Evolutionary conservation across 2,888 invertebrate species (phyloP), one percentile per base, ranked within the genome.

Genomic region (Eledona agricola): DNA sequence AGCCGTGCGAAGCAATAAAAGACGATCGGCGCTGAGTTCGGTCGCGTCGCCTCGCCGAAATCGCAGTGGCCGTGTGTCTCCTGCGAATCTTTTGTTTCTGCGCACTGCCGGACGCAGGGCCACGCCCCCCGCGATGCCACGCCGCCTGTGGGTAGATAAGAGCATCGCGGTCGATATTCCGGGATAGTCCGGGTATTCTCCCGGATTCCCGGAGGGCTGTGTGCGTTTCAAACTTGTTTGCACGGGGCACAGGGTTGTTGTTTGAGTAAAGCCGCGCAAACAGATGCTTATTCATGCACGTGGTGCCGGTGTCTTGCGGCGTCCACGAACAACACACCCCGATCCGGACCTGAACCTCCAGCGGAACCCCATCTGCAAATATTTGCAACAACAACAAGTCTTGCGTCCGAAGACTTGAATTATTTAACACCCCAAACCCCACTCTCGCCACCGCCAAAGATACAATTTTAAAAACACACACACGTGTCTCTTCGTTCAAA

Each of bases 111-210:
- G 59, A 72, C 72, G 72, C 72, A 71, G 37, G 59, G 64, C 55
- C 58, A 64, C 71, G 71, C 67, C 67, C 55, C 51, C 58, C 50
- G 60, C 55, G 72, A 71, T 70, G 71, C 71, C 71, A 68, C 72
- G 72, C 71, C 72, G 70, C 63, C 60, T 67, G 69, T 65, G 67
- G 68, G 67, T 66, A 70, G 70, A 70, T 71, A 72, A 71, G 71
- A 72, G 66, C 70, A 72, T 71, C 71, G 29, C 70, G 72, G 71
- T 72, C 72, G 72, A 72, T 72, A 72, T 60, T 71, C 69, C 72
- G 65, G 71, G 66, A 67, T 62, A 63, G 60, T 69, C 66, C 67
- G 66, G 69, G 66, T 65, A 65, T 65, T 66, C 63, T 70, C 70
- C 70, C 63, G 70, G 70, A 69, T 62, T 65, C 65, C 63, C 58